Evolutionary conservation across 2,113 vertebrate species (phyloP), one percentile per base, ranked within the genome.

Genomic region (Tautogolabrus adspersus): DNA sequence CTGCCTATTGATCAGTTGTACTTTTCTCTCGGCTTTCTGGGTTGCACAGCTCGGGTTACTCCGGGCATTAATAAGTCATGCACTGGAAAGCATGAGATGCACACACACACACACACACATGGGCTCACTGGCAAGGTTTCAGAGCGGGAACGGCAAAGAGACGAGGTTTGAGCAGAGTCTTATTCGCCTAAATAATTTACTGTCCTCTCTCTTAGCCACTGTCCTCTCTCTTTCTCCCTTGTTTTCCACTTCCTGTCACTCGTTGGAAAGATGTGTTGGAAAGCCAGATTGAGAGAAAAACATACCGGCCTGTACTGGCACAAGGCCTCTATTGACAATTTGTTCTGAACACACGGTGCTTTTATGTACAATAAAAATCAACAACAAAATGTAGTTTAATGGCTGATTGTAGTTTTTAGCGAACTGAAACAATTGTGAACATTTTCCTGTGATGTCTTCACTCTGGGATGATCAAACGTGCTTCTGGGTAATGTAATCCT

Each of bases 181-280:
- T 81, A 22, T 93, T 94, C 87, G 44, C 59, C 73, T 93, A 40
- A 93, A 94, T 94, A 73, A 93, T 94, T 93, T 70, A 94, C 64
- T 0, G 0, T 23, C 76, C 64, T 79, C 58, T 69, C 60, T 61
- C 63, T 66, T n/a, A n/a, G 57, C 55, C 7, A 54, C 46, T 40
- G 22, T 58, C 54, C 58, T 75, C 62, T 72, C 26, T 71, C 30
- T 68, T 66, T 66, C 55, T 38, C 46, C 19, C 13, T 22, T 71
- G 44, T 74, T 64, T 70, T 60, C 69, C 76, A 2, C 42, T 68
- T 51, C 22, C 62, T 40, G 49, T 74, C 38, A 44, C 34, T 64
- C 9, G 37, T 71, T 80, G 34, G 10, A 22, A 49, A 6, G 13
- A 57, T 37, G 42, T 44, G 22, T 69, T 61, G n/a, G 51, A 15